phyloP scores from a whole-genome alignment of 2,888 invertebrate species.

The Rhamnusium bicolor region DNA sequence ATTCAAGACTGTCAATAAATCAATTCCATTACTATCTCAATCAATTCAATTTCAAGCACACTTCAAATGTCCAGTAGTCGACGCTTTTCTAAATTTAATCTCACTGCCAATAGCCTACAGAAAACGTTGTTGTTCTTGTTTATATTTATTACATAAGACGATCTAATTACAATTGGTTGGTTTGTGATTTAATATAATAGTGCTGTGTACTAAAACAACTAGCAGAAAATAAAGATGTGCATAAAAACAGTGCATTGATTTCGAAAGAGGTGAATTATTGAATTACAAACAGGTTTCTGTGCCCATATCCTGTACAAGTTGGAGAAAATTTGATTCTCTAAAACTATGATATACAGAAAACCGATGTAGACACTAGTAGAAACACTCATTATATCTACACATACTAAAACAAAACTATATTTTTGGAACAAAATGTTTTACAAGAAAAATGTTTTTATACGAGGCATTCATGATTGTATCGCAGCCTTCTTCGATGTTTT shows the following conservation, averaged over 20 bases:
- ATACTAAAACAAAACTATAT: too few species aligned
- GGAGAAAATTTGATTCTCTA: too few species aligned
- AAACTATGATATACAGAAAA: too few species aligned
- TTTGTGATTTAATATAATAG: neutral
- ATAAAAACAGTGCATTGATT: neutral
- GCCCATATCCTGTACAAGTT: too few species aligned
- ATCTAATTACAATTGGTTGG: neutral
- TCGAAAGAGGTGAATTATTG: too few species aligned
- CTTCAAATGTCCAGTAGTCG: constrained; percentile 20
- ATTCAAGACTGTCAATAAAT: constrained; percentile 22
- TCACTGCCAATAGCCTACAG: constrained; percentile 5
- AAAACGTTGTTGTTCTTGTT: constrained; percentile 9
- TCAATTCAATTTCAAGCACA: constrained; percentile 11
- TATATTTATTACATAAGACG: neutral
- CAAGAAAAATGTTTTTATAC: too few species aligned
- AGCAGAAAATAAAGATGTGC: neutral
- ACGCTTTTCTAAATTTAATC: constrained; percentile 32
- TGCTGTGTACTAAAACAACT: neutral
- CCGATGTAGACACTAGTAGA: too few species aligned
- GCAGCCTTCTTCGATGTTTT: too few species aligned
- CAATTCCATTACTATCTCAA: constrained; percentile 30
- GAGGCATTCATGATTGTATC: too few species aligned
- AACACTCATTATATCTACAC: too few species aligned
- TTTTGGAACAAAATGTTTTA: too few species aligned
- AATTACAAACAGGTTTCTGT: too few species aligned